Conservation (phyloP, 2,113 vertebrate genomes). For the Thunnus maccoyii region DNA sequence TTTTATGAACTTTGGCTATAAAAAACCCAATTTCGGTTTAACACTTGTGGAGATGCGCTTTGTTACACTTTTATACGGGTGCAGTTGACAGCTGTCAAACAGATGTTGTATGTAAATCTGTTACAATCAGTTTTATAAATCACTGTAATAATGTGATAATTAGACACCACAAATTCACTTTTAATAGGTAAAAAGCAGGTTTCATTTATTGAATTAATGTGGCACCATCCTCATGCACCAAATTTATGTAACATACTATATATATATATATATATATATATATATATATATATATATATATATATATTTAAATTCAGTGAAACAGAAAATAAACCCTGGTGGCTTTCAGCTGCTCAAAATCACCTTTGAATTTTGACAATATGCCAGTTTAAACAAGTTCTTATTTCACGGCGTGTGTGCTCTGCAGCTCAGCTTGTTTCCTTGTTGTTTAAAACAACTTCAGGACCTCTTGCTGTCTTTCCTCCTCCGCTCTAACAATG, state of each 20-base stretch:
- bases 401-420: neutral
- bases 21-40: neutral
- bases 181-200: neutral
- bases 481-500: neutral
- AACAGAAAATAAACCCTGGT: conserved; percentile 12
- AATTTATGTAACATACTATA: neutral
- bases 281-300: neutral
- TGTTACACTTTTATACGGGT: neutral
- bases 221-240: neutral
- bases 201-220: neutral
- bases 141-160: neutral
- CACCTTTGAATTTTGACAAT: neutral
- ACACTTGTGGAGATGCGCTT: neutral
- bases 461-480: neutral
- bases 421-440: conserved; percentile 11
- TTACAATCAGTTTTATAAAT: neutral
- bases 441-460: conserved; percentile 3
- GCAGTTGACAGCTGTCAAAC: conserved; percentile 24
- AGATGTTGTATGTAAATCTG: neutral
- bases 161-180: neutral
- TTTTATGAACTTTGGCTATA: conserved; percentile 1
- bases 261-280: neutral
- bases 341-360: conserved; percentile 28
- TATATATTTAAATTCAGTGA: neutral
- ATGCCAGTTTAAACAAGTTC: neutral